Percentiles rank a stretch among this genome's conserved stretches.
phyloP scores from a whole-genome alignment of 2,888 invertebrate genomes.

The Hydriomena furcata region DNA sequence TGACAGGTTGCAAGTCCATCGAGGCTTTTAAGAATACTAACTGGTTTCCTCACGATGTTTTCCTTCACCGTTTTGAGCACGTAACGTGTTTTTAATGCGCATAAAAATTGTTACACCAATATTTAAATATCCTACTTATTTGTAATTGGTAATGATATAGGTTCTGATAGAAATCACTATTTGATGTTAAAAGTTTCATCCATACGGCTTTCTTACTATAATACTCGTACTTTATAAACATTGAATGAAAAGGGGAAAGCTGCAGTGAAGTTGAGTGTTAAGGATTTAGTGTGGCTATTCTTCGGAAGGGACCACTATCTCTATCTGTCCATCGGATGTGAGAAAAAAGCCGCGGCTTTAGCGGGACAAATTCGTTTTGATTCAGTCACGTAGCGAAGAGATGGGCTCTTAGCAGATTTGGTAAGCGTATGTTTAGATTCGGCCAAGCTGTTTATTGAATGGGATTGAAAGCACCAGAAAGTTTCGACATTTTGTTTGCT shows the following conservation, averaged over 20 bases:
- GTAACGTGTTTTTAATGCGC: too few species aligned
- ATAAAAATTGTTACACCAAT: too few species aligned
- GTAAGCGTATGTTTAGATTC: conserved; percentile 73
- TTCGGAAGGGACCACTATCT: conserved; percentile 74
- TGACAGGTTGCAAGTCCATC: too few species aligned
- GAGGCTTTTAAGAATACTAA: too few species aligned
- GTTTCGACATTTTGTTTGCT: conserved; percentile 27
- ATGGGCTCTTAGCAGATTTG: conserved; percentile 77
- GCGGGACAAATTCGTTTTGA: conserved; percentile 78
- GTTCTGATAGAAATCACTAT: too few species aligned
- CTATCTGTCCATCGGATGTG: conserved; percentile 75
- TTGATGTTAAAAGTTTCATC: background rate
- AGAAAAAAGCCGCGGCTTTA: conserved; percentile 75
- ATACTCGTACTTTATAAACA: conserved; percentile 41
- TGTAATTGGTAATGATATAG: too few species aligned
- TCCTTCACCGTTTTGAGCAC: too few species aligned
- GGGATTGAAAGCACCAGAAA: conserved; percentile 50
- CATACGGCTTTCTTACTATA: background rate
- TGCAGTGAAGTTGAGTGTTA: conserved; percentile 71
- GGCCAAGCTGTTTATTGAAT: conserved; percentile 67
- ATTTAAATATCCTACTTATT: too few species aligned
- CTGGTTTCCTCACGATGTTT: too few species aligned
- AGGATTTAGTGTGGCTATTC: conserved; percentile 72
- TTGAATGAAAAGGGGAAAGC: conserved; percentile 47
- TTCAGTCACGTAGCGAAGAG: conserved; percentile 75